Conservation (phyloP, 1,140 invertebrate genomes). For the Drosophila littoralis region DNA sequence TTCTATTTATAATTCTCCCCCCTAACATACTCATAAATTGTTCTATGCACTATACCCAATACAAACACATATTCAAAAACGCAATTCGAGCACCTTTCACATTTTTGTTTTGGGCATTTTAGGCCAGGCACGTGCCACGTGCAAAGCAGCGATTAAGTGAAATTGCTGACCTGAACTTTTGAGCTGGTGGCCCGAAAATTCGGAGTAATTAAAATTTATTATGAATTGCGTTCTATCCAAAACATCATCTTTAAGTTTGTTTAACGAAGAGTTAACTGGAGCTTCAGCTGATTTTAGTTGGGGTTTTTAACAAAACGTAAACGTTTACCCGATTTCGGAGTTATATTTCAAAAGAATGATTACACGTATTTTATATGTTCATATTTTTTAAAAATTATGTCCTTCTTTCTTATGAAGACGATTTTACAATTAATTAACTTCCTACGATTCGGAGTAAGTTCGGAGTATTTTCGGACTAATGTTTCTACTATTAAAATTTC, state of each 20-base stretch:
- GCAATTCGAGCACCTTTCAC: conserved; percentile 2
- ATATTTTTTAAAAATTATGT: too few relatives aligned
- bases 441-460: too few relatives aligned
- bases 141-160: conserved; percentile 18
- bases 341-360: too few relatives aligned
- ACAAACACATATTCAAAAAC: conserved; percentile 7
- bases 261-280: too few relatives aligned
- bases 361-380: too few relatives aligned
- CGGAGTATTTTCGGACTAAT: too few relatives aligned
- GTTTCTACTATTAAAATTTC: too few relatives aligned
- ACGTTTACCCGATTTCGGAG: too few relatives aligned
- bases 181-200: conserved; percentile 12
- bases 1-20: conserved; percentile 59
- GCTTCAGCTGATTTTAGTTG: too few relatives aligned
- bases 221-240: not conserved
- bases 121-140: conserved; percentile 64
- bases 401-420: too few relatives aligned
- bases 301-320: too few relatives aligned
- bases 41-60: not conserved
- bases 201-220: conserved; percentile 28
- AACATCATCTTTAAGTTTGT: not conserved
- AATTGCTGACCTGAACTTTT: conserved; percentile 15
- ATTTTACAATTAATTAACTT: too few relatives aligned
- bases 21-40: conserved; percentile 5
- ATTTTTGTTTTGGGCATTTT: conserved; percentile 9